These are phyloP conservation scores for Drosophila colorata DNA, from an alignment of 2,888 invertebrate species.

Conservation along the genomic window DNA sequence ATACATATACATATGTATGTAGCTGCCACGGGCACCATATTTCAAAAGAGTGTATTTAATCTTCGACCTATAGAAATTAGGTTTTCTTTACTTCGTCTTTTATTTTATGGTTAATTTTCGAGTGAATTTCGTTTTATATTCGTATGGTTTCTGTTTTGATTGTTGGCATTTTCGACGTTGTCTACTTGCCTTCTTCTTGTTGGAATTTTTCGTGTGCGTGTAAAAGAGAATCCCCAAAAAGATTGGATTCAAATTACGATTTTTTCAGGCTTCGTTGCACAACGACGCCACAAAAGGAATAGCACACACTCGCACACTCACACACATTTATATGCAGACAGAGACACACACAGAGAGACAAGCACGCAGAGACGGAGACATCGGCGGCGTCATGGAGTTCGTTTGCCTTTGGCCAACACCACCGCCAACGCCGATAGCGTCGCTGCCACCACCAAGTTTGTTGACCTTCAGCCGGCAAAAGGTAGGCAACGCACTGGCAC, in stretches of 20 bases:
- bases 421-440: conserved; percentile 29
- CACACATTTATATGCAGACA: neutral
- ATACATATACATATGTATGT: neutral
- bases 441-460: conserved; percentile 73
- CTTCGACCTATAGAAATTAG: neutral
- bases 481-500: conserved; percentile 35
- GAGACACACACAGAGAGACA: conserved; percentile 2
- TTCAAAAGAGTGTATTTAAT: conserved; percentile 22
- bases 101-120: conserved; percentile 52
- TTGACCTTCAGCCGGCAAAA: conserved; percentile 74
- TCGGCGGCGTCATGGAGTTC: conserved; percentile 51
- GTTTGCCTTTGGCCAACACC: conserved; percentile 56
- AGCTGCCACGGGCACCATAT: too few relatives aligned
- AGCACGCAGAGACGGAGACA: neutral
- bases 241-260: conserved; percentile 80
- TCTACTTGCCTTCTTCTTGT: conserved; percentile 17
- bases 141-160: conserved; percentile 79
- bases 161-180: conserved; percentile 52
- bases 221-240: conserved; percentile 71
- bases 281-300: conserved; percentile 53
- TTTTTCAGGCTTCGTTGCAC: conserved; percentile 77
- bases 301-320: conserved; percentile 16
- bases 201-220: conserved; percentile 31
- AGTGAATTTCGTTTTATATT: conserved; percentile 56
- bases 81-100: conserved; percentile 25